Evolutionary conservation across 92 coral and sea anemone genomes (phyloP).

Genomic region (Palythoa caribaeorum): DNA sequence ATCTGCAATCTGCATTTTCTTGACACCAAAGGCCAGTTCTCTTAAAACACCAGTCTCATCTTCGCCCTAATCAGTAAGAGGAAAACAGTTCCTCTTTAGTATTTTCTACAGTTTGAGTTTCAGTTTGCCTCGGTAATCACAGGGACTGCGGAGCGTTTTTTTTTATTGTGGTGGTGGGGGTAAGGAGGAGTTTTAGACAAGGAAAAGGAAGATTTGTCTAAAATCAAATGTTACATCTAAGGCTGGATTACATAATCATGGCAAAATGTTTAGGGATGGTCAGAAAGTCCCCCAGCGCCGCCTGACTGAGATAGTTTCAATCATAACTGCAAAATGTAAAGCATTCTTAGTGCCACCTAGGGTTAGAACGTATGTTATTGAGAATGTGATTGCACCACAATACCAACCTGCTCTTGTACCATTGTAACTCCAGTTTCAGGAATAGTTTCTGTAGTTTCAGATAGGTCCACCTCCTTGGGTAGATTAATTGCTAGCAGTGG

Average conservation of each 20-base stretch:
- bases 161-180: too few relatives aligned
- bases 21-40: background rate
- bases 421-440: background rate
- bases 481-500: background rate
- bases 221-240: too few relatives aligned
- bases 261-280: too few relatives aligned
- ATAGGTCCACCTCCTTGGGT: background rate
- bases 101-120: background rate
- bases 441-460: background rate
- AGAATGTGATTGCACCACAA: background rate
- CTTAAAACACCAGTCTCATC: background rate
- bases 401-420: conserved; percentile 5
- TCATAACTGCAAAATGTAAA: background rate
- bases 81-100: background rate
- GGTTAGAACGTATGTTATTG: background rate
- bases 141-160: too few relatives aligned
- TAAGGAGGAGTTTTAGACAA: too few relatives aligned
- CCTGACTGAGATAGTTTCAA: background rate
- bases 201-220: too few relatives aligned
- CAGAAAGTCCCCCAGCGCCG: too few relatives aligned
- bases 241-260: too few relatives aligned
- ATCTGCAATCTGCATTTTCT: conserved; percentile 19
- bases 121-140: background rate
- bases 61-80: background rate
- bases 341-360: background rate